These are phyloP conservation scores for Mus musculus DNA, from an alignment of 2,113 vertebrate genomes.

Conservation along the genomic window DNA sequence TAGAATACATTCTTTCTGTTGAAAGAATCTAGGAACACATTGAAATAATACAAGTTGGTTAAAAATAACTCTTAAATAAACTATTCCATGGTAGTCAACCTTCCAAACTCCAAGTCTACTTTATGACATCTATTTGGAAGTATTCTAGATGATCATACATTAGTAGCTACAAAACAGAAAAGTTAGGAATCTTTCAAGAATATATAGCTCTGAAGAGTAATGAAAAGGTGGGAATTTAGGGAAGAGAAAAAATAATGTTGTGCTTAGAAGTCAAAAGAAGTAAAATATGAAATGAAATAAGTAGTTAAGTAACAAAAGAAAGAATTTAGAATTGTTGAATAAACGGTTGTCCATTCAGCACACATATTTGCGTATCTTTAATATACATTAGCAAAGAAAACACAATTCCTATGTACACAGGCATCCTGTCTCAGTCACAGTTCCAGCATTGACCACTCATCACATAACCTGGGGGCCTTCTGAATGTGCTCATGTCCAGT, in stretches of 20 bases:
- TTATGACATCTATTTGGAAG: constrained; percentile 22
- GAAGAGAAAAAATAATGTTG: background rate
- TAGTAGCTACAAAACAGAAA: background rate
- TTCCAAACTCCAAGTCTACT: background rate
- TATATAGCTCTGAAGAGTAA: background rate
- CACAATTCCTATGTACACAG: background rate
- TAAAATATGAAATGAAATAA: constrained; percentile 25
- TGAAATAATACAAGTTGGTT: background rate
- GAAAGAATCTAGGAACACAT: background rate
- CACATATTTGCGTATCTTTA: background rate
- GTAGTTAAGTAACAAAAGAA: background rate
- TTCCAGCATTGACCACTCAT: background rate
- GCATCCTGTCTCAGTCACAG: background rate
- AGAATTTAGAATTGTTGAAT: background rate
- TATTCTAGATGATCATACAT: background rate
- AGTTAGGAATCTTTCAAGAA: background rate
- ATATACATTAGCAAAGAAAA: background rate
- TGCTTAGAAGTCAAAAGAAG: background rate
- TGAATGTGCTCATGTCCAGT: background rate
- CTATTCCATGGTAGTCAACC: background rate
- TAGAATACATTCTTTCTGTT: background rate
- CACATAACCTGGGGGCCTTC: background rate
- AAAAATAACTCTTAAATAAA: background rate
- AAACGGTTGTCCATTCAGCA: background rate
- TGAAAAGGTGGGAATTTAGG: constrained; percentile 2